A percentile compares a stretch with the other conserved stretches of the same genome.
Conservation (phyloP, 1,140 invertebrate species). For the Bombus waltoni region DNA sequence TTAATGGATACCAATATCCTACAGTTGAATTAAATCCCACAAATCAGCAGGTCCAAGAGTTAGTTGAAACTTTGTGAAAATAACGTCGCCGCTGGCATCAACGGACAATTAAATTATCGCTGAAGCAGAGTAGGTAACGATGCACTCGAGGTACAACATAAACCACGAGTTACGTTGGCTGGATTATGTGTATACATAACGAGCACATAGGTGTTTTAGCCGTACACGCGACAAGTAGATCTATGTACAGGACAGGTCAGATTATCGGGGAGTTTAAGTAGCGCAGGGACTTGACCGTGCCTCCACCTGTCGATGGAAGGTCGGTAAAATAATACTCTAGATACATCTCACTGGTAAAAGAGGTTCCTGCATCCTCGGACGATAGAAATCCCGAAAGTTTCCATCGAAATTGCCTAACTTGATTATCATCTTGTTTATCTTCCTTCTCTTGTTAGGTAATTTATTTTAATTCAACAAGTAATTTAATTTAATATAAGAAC, state of each 20-base stretch:
- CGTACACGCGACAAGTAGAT: slow-evolving; percentile 20
- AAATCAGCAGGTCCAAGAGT: slow-evolving; percentile 42
- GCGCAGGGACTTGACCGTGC: slow-evolving; percentile 27
- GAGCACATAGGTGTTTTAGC: slow-evolving; percentile 45
- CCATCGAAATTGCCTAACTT: neutral
- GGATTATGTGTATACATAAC: slow-evolving; percentile 64
- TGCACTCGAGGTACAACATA: slow-evolving; percentile 68
- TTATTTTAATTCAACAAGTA: slow-evolving; percentile 4
- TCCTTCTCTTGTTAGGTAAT: neutral
- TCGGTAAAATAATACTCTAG: neutral
- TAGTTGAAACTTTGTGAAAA: slow-evolving; percentile 64
- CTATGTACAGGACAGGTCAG: slow-evolving; percentile 26
- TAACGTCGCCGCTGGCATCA: slow-evolving; percentile 58
- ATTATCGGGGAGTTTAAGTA: neutral
- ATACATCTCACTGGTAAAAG: slow-evolving; percentile 23
- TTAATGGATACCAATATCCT: slow-evolving; percentile 18
- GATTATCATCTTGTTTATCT: neutral
- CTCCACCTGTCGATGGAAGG: slow-evolving; percentile 52
- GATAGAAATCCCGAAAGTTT: neutral
- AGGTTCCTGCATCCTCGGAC: neutral
- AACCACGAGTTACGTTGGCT: slow-evolving; percentile 60
- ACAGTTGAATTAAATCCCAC: slow-evolving; percentile 21
- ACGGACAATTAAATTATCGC: slow-evolving; percentile 69
- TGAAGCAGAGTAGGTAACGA: slow-evolving; percentile 63
- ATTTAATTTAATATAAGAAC: neutral